Conservation (phyloP, 2,888 invertebrate genomes). For the Timandra comae region DNA sequence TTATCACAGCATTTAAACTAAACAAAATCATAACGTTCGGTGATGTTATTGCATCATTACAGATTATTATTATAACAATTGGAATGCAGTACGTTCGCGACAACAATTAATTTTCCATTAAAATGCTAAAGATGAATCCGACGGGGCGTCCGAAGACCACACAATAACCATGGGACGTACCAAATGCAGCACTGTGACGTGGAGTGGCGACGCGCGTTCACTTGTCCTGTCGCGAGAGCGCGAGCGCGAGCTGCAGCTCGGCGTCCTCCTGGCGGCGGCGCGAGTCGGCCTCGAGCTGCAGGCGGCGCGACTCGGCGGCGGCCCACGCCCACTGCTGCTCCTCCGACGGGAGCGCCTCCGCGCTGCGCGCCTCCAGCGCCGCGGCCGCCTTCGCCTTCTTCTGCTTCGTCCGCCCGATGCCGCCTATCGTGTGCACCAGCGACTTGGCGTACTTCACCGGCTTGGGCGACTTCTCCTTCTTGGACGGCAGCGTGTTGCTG, state of each 20-base stretch:
- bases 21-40: constrained; percentile 8
- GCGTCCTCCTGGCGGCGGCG: constrained; percentile 80
- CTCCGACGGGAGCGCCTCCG: constrained; percentile 66
- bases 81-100: constrained; percentile 14
- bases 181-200: no score
- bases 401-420: constrained; percentile 53
- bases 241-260: constrained; percentile 84
- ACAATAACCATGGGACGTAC: no score
- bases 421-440: constrained; percentile 67
- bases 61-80: constrained; percentile 6
- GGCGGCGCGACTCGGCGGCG: constrained; percentile 79
- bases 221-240: constrained; percentile 77
- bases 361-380: constrained; percentile 34
- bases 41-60: constrained; percentile 1
- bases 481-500: constrained; percentile 51
- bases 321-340: constrained; percentile 86
- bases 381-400: constrained; percentile 52
- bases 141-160: no score
- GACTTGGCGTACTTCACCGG: constrained; percentile 67
- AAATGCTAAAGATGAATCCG: no score
- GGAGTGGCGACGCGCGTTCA: constrained; percentile 26
- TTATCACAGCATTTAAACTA: constrained; percentile 16
- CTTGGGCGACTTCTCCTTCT: constrained; percentile 69
- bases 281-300: constrained; percentile 78
- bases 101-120: no score